Percentiles rank a stretch among this genome's conserved stretches.
These are phyloP conservation scores for Emydoidea blandingii DNA, from an alignment of 2,797 vertebrate genomes.

Conservation along the genomic window DNA sequence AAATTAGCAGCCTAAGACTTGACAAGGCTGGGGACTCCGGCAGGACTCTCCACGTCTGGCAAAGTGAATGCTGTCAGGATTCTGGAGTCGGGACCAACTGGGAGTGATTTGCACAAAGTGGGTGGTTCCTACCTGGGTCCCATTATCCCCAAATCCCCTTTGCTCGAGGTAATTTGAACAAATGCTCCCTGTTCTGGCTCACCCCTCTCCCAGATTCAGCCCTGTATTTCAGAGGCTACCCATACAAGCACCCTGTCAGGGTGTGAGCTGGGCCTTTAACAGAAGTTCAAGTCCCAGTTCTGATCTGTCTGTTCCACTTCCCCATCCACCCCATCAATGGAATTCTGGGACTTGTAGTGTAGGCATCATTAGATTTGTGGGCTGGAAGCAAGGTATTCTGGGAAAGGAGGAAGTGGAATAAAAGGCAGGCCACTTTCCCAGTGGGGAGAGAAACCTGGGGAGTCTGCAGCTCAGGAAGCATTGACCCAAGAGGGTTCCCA, in stretches of 20 bases:
- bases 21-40: background rate
- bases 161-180: constrained; percentile 17
- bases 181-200: constrained; percentile 18
- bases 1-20: constrained; percentile 12
- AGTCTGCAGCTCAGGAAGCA: background rate
- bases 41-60: constrained; percentile 25
- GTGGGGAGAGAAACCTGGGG: background rate
- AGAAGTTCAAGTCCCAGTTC: background rate
- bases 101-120: background rate
- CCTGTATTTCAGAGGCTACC: constrained; percentile 1
- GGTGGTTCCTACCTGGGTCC: background rate
- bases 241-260: background rate
- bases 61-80: constrained; percentile 63
- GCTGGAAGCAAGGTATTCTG: background rate
- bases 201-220: constrained; percentile 1
- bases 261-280: background rate
- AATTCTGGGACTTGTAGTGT: background rate
- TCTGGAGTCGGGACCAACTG: constrained; percentile 50
- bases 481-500: background rate
- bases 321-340: rapidly evolving
- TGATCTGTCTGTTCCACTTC: background rate
- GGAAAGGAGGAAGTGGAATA: background rate
- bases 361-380: background rate
- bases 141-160: background rate
- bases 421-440: background rate